phyloP scores from a whole-genome alignment of 2,888 invertebrate genomes.

The Yponomeuta sedellus region DNA sequence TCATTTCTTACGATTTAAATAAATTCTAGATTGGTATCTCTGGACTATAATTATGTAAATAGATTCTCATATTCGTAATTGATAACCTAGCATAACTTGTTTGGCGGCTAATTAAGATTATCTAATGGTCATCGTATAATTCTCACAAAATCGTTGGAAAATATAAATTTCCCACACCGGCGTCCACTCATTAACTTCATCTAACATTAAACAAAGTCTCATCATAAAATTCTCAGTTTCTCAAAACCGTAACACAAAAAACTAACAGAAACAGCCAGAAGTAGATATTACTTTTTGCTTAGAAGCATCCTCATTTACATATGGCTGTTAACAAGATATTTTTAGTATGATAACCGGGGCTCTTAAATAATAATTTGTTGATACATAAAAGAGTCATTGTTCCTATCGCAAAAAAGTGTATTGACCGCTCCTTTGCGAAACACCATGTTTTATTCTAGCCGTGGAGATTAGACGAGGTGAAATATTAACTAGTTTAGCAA shows the following conservation, averaged over 20 bases:
- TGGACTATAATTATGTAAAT: neutral
- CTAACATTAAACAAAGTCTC: neutral
- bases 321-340: conserved; percentile 23
- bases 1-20: neutral
- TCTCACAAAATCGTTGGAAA: neutral
- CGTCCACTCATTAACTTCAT: neutral
- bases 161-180: neutral
- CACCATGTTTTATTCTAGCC: neutral
- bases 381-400: conserved; percentile 34
- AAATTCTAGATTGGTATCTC: neutral
- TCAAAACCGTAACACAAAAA: neutral
- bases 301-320: conserved; percentile 36
- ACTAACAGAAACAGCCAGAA: conserved; percentile 11
- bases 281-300: conserved; percentile 21
- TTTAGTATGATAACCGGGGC: conserved; percentile 26
- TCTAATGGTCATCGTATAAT: neutral
- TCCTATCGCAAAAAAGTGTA: conserved; percentile 28
- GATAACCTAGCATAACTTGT: neutral
- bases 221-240: neutral
- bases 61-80: neutral
- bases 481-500: neutral
- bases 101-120: neutral
- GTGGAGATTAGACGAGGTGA: neutral
- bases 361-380: conserved; percentile 30
- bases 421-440: conserved; percentile 22